phyloP scores from a whole-genome alignment of 2,888 invertebrate species.

The Meiosimyza platycephala region DNA sequence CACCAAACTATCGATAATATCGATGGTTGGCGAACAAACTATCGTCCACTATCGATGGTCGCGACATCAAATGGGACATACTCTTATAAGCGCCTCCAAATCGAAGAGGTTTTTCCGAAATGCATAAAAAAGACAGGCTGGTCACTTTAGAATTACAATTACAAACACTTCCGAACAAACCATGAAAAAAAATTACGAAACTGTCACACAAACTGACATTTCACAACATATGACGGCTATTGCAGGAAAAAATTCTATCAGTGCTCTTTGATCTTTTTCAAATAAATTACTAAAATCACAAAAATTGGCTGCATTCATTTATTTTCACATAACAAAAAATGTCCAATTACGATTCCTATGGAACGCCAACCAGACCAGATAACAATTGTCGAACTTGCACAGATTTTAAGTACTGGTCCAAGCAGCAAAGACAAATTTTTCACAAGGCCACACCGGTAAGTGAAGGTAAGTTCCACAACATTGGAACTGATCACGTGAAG shows the following conservation, averaged over 20 bases:
- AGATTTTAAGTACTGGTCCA: slow-evolving; percentile 80
- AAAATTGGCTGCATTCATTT: slow-evolving; percentile 10
- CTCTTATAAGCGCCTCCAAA: no score
- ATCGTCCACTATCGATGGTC: no score
- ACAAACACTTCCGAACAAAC: slow-evolving; percentile 4
- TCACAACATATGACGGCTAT: slow-evolving; percentile 35
- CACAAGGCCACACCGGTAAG: slow-evolving; percentile 52
- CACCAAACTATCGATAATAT: no score
- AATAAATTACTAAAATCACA: slow-evolving; percentile 10
- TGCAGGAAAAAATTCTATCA: slow-evolving; percentile 38
- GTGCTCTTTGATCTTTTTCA: slow-evolving; percentile 9
- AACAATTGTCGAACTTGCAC: slow-evolving; percentile 75
- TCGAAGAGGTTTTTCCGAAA: no score
- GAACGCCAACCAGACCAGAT: slow-evolving; percentile 63
- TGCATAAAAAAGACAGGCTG: no score
- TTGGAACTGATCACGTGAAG: background rate
- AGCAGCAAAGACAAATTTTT: slow-evolving; percentile 70
- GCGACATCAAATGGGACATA: no score
- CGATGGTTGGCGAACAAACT: no score
- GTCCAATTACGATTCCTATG: slow-evolving; percentile 48
- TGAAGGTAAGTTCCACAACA: slow-evolving; percentile 39
- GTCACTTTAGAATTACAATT: background rate
- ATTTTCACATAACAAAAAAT: slow-evolving; percentile 33
- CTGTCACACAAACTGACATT: slow-evolving; percentile 25
- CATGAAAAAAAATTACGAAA: no score